A percentile compares a stretch with the other conserved stretches of the same genome.
Evolutionary conservation across 2,113 vertebrate species (phyloP).

Genomic region (Centropus unirufus): DNA sequence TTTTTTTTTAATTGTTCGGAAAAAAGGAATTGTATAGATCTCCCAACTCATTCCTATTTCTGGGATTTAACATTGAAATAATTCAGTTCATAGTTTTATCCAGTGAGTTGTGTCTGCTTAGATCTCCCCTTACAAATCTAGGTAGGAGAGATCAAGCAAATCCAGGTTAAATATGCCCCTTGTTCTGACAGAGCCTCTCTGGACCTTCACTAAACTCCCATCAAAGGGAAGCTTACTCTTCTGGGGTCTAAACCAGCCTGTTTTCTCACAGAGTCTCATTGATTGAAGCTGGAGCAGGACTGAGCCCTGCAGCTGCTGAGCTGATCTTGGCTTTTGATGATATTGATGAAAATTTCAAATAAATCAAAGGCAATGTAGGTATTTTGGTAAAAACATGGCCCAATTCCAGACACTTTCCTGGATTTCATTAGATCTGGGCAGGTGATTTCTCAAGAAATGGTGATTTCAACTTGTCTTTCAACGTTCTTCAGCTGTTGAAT

Average conservation of each 20-base stretch:
- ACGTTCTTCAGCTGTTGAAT: neutral
- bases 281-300: neutral
- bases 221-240: neutral
- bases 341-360: neutral
- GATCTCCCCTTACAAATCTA: neutral
- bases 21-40: neutral
- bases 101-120: neutral
- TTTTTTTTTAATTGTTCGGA: neutral
- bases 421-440: neutral
- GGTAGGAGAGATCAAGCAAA: neutral
- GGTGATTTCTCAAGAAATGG: neutral
- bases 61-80: neutral
- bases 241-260: neutral
- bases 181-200: neutral
- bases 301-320: neutral
- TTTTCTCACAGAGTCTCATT: neutral
- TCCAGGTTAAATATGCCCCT: neutral
- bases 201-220: neutral
- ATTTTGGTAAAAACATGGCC: neutral
- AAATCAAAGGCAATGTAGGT: neutral
- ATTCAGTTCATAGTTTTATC: neutral
- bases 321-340: neutral
- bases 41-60: neutral
- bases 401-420: neutral
- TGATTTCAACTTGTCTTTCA: neutral